These are phyloP conservation scores for Papilio protenor DNA, from an alignment of 2,888 invertebrate species.

Conservation along the genomic window DNA sequence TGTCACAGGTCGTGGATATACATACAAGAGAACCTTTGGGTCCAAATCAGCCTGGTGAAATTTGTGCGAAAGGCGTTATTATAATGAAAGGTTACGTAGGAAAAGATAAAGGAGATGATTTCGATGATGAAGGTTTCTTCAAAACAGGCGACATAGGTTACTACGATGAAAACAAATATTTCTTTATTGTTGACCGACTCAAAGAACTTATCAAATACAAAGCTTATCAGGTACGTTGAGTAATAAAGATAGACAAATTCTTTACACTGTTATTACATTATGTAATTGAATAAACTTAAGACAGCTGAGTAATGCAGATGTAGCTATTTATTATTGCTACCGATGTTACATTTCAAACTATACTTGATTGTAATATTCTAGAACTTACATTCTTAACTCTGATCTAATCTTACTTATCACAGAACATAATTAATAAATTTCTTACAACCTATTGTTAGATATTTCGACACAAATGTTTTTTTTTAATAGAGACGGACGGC, in stretches of 20 bases:
- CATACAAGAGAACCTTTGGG: conserved; percentile 85
- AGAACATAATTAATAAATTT: background rate
- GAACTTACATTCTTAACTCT: background rate
- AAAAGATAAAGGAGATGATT: conserved; percentile 79
- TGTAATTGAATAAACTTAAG: background rate
- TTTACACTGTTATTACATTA: background rate
- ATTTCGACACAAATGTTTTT: no score
- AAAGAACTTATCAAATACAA: conserved; percentile 94
- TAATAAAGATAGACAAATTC: conserved; percentile 1
- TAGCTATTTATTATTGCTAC: background rate
- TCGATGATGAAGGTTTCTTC: conserved; percentile 90
- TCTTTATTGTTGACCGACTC: conserved; percentile 89
- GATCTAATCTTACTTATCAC: no score
- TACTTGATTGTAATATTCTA: background rate
- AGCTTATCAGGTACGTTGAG: conserved; percentile 84
- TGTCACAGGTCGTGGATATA: conserved; percentile 66
- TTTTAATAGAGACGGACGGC: no score
- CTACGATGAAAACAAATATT: conserved; percentile 87
- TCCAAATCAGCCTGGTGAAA: conserved; percentile 89
- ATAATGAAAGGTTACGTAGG: conserved; percentile 92
- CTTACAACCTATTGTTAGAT: background rate
- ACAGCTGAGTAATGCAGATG: background rate
- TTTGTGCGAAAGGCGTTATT: conserved; percentile 90
- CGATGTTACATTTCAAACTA: background rate
- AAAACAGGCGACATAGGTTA: conserved; percentile 91